Evolutionary conservation across 35 echinoderm and acorn worm genomes (phyloP).

Genomic region (Ptychodera flava): DNA sequence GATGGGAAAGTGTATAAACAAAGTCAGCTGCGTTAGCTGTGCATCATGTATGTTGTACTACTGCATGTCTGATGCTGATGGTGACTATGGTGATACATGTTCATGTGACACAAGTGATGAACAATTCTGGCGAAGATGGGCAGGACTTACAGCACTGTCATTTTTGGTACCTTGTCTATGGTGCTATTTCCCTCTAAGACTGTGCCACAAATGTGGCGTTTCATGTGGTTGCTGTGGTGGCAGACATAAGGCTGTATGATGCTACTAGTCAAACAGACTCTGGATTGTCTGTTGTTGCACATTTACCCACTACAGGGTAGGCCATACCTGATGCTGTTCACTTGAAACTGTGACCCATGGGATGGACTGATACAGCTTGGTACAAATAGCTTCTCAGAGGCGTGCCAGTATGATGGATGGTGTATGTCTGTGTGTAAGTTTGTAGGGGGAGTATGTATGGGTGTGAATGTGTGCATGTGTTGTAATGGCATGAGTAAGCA

Average conservation of each 20-base stretch:
- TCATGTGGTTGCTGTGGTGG: conserved; percentile 90
- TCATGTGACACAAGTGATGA: conserved; percentile 57
- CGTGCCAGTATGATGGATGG: no score
- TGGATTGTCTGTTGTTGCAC: not conserved
- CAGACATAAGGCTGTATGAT: conserved; percentile 78
- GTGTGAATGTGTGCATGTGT: not conserved
- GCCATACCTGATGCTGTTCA: not conserved
- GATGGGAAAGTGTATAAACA: conserved; percentile 45
- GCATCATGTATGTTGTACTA: conserved; percentile 82
- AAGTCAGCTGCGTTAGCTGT: conserved; percentile 60
- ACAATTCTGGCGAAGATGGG: conserved; percentile 77
- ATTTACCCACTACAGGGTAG: not conserved
- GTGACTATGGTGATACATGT: conserved; percentile 68
- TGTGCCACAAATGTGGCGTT: conserved; percentile 79
- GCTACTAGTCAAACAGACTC: not conserved
- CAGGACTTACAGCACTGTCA: conserved; percentile 60
- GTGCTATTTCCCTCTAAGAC: conserved; percentile 91
- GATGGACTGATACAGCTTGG: not conserved
- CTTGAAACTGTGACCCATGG: not conserved
- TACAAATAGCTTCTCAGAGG: no score
- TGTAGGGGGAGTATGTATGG: not conserved
- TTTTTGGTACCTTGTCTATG: conserved; percentile 85
- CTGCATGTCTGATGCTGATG: conserved; percentile 73
- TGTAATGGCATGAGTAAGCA: not conserved
- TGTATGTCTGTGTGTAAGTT: no score